phyloP scores from a whole-genome alignment of 2,888 invertebrate genomes.

The Odontomyia ornata region DNA sequence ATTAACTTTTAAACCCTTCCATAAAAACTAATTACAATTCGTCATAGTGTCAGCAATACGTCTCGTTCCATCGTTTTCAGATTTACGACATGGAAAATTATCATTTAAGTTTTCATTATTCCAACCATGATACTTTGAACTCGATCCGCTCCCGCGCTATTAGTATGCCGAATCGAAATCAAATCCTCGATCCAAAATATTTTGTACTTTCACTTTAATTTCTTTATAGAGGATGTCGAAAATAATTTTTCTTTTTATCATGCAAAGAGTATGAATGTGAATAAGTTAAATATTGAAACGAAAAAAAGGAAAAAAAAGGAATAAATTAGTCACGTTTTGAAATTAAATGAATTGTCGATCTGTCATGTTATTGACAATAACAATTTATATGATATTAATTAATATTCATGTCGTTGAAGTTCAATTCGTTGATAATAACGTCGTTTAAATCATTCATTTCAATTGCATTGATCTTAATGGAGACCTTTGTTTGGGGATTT shows the following conservation, averaged over 20 bases:
- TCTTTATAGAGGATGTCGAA: neutral
- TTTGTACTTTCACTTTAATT: slow-evolving; percentile 3
- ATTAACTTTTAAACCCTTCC: neutral
- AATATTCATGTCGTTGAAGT: slow-evolving; percentile 10
- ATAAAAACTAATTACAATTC: slow-evolving; percentile 31
- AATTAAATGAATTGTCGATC: slow-evolving; percentile 10
- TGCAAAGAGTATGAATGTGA: neutral
- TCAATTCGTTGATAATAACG: slow-evolving; percentile 24
- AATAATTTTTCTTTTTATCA: neutral
- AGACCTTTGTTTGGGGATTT: neutral
- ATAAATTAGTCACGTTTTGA: slow-evolving; percentile 35
- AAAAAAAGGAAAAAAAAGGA: neutral
- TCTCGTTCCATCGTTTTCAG: slow-evolving; percentile 23
- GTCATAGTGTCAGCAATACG: slow-evolving; percentile 37
- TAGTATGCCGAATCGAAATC: neutral
- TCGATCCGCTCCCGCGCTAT: neutral
- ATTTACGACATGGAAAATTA: slow-evolving; percentile 21
- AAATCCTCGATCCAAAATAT: neutral
- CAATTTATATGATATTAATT: slow-evolving; percentile 24
- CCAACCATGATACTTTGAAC: neutral
- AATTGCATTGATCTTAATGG: slow-evolving; percentile 18
- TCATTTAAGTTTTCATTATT: slow-evolving; percentile 10
- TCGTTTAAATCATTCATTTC: neutral
- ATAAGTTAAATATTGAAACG: neutral
- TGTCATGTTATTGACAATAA: slow-evolving; percentile 5